Percentiles rank a stretch among this genome's conserved stretches.
phyloP scores from a whole-genome alignment of 2,113 vertebrate genomes.

The Pachyramphus minor region DNA sequence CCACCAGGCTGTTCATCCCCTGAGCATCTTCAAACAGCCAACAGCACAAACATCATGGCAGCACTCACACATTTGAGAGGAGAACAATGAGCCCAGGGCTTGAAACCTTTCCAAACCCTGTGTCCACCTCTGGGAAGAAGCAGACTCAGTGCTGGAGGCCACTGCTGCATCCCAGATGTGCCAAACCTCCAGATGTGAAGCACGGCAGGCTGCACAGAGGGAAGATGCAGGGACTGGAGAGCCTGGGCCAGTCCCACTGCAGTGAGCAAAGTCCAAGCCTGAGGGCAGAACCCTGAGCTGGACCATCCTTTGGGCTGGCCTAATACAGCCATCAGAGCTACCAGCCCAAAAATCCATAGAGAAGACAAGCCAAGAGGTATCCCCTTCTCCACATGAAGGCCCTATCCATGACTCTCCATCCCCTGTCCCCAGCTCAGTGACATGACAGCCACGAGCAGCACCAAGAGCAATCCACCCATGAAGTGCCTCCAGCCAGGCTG shows the following conservation, averaged over 20 bases:
- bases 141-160: background rate
- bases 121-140: background rate
- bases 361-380: background rate
- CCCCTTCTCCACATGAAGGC: background rate
- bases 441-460: background rate
- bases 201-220: background rate
- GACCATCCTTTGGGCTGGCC: background rate
- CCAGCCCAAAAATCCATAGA: background rate
- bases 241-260: background rate
- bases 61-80: background rate
- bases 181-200: background rate
- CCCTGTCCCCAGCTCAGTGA: background rate
- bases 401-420: background rate
- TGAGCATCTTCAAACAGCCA: background rate
- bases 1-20: background rate
- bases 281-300: background rate
- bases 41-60: background rate
- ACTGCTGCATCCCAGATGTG: background rate
- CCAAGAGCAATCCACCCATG: background rate
- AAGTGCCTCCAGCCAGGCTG: background rate
- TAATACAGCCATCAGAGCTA: background rate
- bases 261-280: fast-evolving
- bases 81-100: background rate
- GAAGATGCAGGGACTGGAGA: background rate
- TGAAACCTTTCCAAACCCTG: fast-evolving